Conservation (phyloP, 2,888 invertebrate genomes). For the Conchocele bisecta region DNA sequence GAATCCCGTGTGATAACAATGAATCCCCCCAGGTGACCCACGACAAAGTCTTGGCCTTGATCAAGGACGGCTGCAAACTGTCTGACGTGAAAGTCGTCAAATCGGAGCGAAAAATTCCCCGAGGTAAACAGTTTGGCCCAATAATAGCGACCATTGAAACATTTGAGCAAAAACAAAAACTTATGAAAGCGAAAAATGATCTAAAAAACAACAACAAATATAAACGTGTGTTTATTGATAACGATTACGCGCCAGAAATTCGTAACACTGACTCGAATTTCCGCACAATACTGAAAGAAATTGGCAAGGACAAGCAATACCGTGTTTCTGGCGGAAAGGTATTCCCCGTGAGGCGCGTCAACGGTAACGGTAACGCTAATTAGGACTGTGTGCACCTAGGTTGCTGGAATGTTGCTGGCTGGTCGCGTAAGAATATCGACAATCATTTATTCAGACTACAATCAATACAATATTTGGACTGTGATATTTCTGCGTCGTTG, state of each 20-base stretch:
- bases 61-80: background rate
- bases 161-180: constrained; percentile 11
- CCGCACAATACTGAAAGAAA: constrained; percentile 8
- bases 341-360: background rate
- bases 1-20: constrained; percentile 1
- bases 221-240: constrained; percentile 15
- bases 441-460: background rate
- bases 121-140: constrained; percentile 7
- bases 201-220: background rate
- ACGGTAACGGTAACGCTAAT: background rate
- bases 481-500: too few species aligned
- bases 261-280: constrained; percentile 2
- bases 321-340: background rate
- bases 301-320: constrained; percentile 16
- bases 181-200: background rate
- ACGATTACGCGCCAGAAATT: constrained; percentile 6
- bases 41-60: background rate
- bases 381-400: constrained; percentile 19
- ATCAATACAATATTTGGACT: background rate
- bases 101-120: background rate
- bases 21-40: background rate
- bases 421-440: constrained; percentile 3
- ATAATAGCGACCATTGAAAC: background rate
- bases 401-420: constrained; percentile 16
- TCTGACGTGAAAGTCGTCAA: background rate